These are phyloP conservation scores for Knipowitschia caucasica DNA, from an alignment of 2,797 vertebrate species.

Conservation along the genomic window DNA sequence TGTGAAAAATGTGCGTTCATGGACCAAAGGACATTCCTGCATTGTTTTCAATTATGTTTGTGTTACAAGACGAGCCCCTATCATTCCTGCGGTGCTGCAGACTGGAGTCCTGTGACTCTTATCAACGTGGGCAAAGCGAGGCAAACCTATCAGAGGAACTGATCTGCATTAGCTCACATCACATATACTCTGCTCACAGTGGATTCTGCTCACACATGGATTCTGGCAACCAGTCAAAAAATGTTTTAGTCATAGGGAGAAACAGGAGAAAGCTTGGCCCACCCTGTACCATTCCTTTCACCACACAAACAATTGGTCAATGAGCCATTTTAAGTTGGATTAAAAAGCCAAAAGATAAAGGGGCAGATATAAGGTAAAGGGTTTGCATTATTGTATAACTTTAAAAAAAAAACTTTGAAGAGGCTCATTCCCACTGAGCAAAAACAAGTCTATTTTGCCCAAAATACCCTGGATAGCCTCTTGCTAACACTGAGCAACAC, in stretches of 20 bases:
- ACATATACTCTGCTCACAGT: conserved; percentile 24
- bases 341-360: too few relatives aligned
- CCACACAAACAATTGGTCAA: not conserved
- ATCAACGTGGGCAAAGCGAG: conserved; percentile 24
- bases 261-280: not conserved
- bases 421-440: too few relatives aligned
- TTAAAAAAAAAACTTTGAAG: too few relatives aligned
- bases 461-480: too few relatives aligned
- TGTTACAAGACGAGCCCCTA: conserved; percentile 46
- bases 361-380: too few relatives aligned
- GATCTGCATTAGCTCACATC: conserved; percentile 37
- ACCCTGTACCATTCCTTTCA: not conserved
- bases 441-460: too few relatives aligned
- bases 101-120: conserved; percentile 21
- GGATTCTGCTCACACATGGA: conserved; percentile 31
- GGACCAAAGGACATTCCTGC: conserved; percentile 59
- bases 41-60: conserved; percentile 54
- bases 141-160: conserved; percentile 32
- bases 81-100: conserved; percentile 25
- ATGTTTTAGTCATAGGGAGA: conserved; percentile 11
- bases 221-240: conserved; percentile 29
- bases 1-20: conserved; percentile 49
- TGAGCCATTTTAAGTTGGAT: too few relatives aligned
- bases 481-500: too few relatives aligned
- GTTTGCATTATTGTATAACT: too few relatives aligned